These are phyloP conservation scores for Orientallactaga sibirica DNA, from an alignment of 2,797 vertebrate genomes.

Conservation along the genomic window DNA sequence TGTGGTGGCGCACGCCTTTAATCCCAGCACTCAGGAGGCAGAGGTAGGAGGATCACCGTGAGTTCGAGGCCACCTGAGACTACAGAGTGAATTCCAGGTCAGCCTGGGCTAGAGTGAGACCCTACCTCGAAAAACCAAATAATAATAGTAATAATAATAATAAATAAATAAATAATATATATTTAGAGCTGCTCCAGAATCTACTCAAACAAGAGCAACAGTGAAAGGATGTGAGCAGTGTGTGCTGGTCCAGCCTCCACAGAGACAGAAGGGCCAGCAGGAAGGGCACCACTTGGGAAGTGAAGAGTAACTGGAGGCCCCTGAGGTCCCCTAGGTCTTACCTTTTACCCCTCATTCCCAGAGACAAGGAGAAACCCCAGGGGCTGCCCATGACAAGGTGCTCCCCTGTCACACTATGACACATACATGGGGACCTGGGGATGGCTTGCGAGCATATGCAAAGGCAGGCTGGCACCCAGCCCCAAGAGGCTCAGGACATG, in stretches of 20 bases:
- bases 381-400: accelerated
- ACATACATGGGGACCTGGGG: accelerated
- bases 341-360: neutral
- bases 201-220: neutral
- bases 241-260: neutral
- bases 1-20: too few species aligned
- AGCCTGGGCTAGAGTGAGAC: too few species aligned
- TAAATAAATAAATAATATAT: too few species aligned
- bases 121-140: too few species aligned
- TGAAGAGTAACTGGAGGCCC: neutral
- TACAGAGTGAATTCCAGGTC: too few species aligned
- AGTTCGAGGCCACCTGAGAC: too few species aligned
- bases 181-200: neutral
- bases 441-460: accelerated
- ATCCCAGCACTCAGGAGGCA: too few species aligned
- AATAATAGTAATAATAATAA: too few species aligned
- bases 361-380: neutral
- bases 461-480: too few species aligned
- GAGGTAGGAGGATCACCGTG: too few species aligned
- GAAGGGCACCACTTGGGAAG: neutral
- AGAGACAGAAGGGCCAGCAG: neutral
- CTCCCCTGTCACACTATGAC: neutral
- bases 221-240: neutral
- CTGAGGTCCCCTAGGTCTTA: neutral
- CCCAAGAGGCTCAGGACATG: too few species aligned